These are phyloP conservation scores for Drosophila ananassae DNA, from an alignment of 1,140 invertebrate species.

Conservation along the genomic window DNA sequence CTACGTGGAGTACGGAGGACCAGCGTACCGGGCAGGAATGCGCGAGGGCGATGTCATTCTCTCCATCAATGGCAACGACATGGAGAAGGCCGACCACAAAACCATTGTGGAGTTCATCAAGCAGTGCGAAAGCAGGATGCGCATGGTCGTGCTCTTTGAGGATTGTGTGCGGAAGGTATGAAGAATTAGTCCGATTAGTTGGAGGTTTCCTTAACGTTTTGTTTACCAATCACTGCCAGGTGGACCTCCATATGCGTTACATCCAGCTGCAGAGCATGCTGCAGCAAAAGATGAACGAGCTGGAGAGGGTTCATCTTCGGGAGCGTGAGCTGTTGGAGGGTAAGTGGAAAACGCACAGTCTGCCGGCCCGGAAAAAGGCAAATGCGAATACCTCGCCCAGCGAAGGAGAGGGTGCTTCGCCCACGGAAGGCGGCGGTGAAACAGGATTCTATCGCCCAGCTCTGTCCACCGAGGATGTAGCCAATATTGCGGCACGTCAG, in stretches of 20 bases:
- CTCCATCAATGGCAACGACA: slow-evolving; percentile 96
- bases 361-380: slow-evolving; percentile 91
- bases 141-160: slow-evolving; percentile 97
- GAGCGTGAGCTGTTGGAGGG: slow-evolving; percentile 93
- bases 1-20: slow-evolving; percentile 96
- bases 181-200: not conserved
- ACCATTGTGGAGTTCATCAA: slow-evolving; percentile 96
- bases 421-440: slow-evolving; percentile 77
- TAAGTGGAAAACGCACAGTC: slow-evolving; percentile 94
- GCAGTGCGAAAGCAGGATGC: slow-evolving; percentile 94
- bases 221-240: slow-evolving; percentile 76
- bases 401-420: slow-evolving; percentile 83
- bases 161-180: slow-evolving; percentile 94
- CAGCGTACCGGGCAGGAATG: slow-evolving; percentile 95
- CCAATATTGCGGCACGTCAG: slow-evolving; percentile 80
- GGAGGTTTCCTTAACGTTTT: not conserved
- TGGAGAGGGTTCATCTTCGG: slow-evolving; percentile 92
- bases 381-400: slow-evolving; percentile 86
- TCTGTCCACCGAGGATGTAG: slow-evolving; percentile 89
- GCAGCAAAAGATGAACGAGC: slow-evolving; percentile 93
- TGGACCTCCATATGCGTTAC: slow-evolving; percentile 95
- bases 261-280: slow-evolving; percentile 93
- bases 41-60: slow-evolving; percentile 96
- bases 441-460: slow-evolving; percentile 87
- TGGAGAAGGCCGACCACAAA: slow-evolving; percentile 96